These are phyloP conservation scores for Tenebrio molitor DNA, from an alignment of 1,140 invertebrate genomes.

Conservation along the genomic window DNA sequence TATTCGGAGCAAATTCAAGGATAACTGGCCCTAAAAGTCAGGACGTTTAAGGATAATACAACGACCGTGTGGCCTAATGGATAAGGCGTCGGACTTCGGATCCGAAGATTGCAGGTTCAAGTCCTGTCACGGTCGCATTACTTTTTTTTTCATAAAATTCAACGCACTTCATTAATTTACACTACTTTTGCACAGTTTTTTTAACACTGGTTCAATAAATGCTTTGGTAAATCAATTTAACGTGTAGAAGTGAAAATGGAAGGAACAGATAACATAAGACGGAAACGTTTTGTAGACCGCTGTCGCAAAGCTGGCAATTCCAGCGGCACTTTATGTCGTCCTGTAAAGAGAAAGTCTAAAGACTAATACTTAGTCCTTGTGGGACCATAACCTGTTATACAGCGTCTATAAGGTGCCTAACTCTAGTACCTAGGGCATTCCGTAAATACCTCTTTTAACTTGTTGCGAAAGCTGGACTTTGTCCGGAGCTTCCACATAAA, in stretches of 20 bases:
- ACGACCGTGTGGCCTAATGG: constrained; percentile 75
- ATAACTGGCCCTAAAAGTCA: background rate
- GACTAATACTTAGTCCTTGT: constrained; percentile 35
- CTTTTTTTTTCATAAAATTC: too few relatives aligned
- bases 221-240: too few relatives aligned
- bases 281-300: background rate
- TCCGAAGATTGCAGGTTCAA: constrained; percentile 86
- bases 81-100: constrained; percentile 88
- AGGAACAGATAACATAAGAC: too few relatives aligned
- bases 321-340: constrained; percentile 30
- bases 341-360: constrained; percentile 18
- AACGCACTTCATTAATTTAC: too few relatives aligned
- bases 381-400: constrained; percentile 43
- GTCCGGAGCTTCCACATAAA: constrained; percentile 10
- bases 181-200: too few relatives aligned
- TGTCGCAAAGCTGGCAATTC: constrained; percentile 5
- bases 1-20: background rate
- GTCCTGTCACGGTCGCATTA: constrained; percentile 68
- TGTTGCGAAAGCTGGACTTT: constrained; percentile 42
- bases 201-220: too few relatives aligned
- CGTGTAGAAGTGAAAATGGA: too few relatives aligned
- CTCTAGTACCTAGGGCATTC: constrained; percentile 31
- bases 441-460: constrained; percentile 47
- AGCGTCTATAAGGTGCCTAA: constrained; percentile 43
- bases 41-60: background rate